Percentiles rank a stretch among this genome's conserved stretches.
Conservation (phyloP, 2,113 vertebrate genomes). For the Stictonetta naevosa region DNA sequence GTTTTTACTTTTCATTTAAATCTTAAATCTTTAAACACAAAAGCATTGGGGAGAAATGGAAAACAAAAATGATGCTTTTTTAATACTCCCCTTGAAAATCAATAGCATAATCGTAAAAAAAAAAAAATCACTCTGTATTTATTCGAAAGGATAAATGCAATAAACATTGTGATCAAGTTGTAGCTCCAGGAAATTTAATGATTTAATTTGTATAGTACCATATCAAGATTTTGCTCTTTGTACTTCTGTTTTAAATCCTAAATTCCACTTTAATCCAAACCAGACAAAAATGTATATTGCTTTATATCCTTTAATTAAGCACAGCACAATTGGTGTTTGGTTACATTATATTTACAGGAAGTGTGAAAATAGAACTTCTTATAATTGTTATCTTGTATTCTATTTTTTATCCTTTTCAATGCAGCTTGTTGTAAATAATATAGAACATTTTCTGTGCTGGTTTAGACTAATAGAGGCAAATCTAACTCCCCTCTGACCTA, state of each 20-base stretch:
- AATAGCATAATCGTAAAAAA: neutral
- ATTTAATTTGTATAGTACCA: neutral
- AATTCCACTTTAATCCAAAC: neutral
- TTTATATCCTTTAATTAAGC: neutral
- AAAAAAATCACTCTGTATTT: neutral
- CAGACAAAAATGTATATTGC: neutral
- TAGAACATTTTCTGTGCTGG: neutral
- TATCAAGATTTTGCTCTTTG: neutral
- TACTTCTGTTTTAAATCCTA: neutral
- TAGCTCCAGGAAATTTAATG: neutral
- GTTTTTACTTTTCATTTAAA: neutral
- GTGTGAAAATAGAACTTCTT: neutral
- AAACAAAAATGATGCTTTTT: neutral
- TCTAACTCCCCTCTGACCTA: neutral
- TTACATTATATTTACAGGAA: neutral
- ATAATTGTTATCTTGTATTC: neutral
- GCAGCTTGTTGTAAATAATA: neutral
- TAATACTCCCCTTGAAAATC: neutral
- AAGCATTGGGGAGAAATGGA: neutral
- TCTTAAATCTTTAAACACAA: neutral
- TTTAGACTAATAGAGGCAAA: neutral
- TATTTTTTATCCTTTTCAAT: neutral
- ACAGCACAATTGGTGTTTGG: neutral
- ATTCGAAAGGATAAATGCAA: neutral
- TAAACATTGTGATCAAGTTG: neutral